These are phyloP conservation scores for Halcyon smyrnensis DNA, from an alignment of 2,797 vertebrate species.

Conservation along the genomic window DNA sequence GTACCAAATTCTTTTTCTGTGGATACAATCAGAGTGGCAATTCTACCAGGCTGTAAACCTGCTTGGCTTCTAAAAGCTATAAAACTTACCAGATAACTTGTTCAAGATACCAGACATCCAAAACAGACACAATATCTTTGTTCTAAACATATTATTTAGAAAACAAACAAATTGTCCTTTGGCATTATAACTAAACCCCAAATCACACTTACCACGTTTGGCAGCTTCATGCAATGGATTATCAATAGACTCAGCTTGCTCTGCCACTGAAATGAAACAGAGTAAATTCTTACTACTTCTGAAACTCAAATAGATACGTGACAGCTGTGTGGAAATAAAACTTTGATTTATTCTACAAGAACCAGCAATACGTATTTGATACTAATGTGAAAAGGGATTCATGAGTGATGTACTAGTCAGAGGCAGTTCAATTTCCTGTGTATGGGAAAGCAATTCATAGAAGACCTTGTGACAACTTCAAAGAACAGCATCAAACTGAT, in stretches of 20 bases:
- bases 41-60: background rate
- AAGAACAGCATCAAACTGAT: background rate
- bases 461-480: background rate
- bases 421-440: background rate
- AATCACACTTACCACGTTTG: constrained; percentile 87
- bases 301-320: background rate
- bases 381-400: background rate
- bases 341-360: background rate
- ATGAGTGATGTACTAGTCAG: background rate
- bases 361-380: background rate
- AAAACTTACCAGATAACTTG: background rate
- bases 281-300: constrained; percentile 9
- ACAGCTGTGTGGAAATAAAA: background rate
- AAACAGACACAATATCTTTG: background rate
- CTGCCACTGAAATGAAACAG: constrained; percentile 85
- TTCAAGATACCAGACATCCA: background rate
- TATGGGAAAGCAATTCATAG: background rate
- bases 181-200: background rate
- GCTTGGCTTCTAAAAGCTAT: background rate
- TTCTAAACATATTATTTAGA: background rate
- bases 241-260: constrained; percentile 95
- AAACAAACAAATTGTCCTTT: background rate
- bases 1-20: background rate
- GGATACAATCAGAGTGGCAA: background rate
- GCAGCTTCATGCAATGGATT: constrained; percentile 97